Percentiles rank a stretch among this genome's conserved stretches.
Evolutionary conservation across 2,888 invertebrate species (phyloP).

Genomic region (Pogonocherus hispidulus): DNA sequence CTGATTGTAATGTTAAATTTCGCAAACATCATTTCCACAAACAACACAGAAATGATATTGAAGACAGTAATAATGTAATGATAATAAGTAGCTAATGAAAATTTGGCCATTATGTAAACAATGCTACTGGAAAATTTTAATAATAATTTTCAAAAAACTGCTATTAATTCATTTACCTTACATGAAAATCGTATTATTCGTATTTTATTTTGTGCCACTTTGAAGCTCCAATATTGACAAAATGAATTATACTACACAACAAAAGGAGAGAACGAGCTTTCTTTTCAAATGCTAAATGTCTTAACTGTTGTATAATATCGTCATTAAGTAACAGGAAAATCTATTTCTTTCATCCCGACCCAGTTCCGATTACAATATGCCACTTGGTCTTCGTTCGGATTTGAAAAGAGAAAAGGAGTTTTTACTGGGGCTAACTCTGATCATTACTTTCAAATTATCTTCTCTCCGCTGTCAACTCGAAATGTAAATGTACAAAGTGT

Average conservation of each 20-base stretch:
- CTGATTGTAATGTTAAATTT: no score
- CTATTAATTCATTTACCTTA: no score
- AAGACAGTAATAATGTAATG: no score
- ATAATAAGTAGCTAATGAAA: no score
- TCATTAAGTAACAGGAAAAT: slow-evolving; percentile 2
- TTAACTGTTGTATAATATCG: slow-evolving; percentile 1
- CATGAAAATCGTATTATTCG: no score
- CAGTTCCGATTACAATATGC: background rate
- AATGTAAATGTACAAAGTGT: slow-evolving; percentile 2
- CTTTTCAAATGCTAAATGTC: slow-evolving; percentile 1
- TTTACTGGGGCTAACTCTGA: background rate
- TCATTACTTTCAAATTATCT: slow-evolving; percentile 16
- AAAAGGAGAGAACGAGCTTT: background rate
- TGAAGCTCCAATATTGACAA: background rate
- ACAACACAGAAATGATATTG: no score
- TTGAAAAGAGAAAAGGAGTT: background rate
- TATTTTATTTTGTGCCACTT: no score
- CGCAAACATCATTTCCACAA: no score
- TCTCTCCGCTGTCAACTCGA: background rate
- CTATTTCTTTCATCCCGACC: slow-evolving; percentile 2
- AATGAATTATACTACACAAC: background rate
- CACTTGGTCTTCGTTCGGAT: background rate
- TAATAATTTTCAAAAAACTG: no score
- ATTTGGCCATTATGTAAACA: no score
- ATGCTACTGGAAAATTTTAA: no score